phyloP scores from a whole-genome alignment of 2,797 vertebrate species.

The Halcyon chelicuti region DNA sequence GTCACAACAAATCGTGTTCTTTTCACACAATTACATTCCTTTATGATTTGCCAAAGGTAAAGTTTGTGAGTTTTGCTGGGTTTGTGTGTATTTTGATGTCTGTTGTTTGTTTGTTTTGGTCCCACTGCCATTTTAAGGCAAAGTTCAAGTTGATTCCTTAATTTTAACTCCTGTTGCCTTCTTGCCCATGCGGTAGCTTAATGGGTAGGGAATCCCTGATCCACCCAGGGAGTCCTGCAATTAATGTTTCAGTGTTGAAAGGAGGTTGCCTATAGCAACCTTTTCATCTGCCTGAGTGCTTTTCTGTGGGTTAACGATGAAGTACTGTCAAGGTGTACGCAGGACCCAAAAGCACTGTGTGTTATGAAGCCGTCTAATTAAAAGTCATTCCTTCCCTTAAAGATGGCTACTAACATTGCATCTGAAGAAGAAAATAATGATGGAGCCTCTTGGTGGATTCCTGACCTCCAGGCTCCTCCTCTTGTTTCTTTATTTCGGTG shows the following conservation, averaged over 20 bases:
- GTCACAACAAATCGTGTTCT: neutral
- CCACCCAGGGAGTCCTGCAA: neutral
- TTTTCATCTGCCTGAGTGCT: neutral
- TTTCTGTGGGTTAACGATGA: neutral
- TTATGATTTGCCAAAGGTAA: neutral
- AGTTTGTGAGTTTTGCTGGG: neutral
- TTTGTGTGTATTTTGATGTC: no score
- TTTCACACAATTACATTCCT: neutral
- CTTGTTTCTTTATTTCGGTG: neutral
- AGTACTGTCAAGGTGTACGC: neutral
- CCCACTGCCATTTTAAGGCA: neutral
- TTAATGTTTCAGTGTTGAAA: neutral
- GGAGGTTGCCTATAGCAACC: conserved; percentile 37
- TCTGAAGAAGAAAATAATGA: neutral
- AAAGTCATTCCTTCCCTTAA: neutral
- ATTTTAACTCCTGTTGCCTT: neutral
- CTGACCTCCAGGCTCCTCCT: neutral
- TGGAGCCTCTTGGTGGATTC: neutral
- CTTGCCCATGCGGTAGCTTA: neutral
- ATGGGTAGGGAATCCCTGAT: conserved; percentile 49
- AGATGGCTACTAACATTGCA: neutral
- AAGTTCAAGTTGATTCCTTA: neutral
- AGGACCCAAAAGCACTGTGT: neutral
- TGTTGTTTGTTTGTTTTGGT: neutral
- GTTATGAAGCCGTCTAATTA: neutral